These are phyloP conservation scores for Oreonectes daqikongensis DNA, from an alignment of 2,797 vertebrate species.

Conservation along the genomic window DNA sequence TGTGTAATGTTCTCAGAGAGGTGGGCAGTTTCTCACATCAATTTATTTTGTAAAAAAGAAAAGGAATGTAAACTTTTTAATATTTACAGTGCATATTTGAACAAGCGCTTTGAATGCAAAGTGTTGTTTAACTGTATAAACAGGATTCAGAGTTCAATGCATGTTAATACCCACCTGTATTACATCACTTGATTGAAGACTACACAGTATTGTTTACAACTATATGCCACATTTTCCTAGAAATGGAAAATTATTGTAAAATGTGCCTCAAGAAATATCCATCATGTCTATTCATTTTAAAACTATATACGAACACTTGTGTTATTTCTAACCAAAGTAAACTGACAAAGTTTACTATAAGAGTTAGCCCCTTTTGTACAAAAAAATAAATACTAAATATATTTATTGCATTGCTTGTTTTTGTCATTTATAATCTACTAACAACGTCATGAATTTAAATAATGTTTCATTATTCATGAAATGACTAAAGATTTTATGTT, in stretches of 20 bases:
- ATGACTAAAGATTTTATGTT: background rate
- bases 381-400: constrained; percentile 51
- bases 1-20: background rate
- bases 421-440: constrained; percentile 54
- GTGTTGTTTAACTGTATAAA: background rate
- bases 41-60: background rate
- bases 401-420: constrained; percentile 51
- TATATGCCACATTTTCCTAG: background rate
- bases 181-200: background rate
- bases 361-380: constrained; percentile 36
- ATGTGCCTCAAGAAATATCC: constrained; percentile 9
- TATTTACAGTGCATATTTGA: constrained; percentile 1
- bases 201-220: constrained; percentile 16
- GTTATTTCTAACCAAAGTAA: constrained; percentile 23
- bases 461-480: background rate
- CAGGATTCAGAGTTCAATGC: constrained; percentile 11
- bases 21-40: background rate
- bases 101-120: background rate
- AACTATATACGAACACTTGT: background rate
- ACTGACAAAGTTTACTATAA: constrained; percentile 22
- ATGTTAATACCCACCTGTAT: background rate
- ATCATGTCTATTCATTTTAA: constrained; percentile 6
- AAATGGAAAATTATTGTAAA: constrained; percentile 3
- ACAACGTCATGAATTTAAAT: background rate
- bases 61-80: background rate